Conservation (phyloP, 1,140 invertebrate genomes). For the Heliconius himera region DNA sequence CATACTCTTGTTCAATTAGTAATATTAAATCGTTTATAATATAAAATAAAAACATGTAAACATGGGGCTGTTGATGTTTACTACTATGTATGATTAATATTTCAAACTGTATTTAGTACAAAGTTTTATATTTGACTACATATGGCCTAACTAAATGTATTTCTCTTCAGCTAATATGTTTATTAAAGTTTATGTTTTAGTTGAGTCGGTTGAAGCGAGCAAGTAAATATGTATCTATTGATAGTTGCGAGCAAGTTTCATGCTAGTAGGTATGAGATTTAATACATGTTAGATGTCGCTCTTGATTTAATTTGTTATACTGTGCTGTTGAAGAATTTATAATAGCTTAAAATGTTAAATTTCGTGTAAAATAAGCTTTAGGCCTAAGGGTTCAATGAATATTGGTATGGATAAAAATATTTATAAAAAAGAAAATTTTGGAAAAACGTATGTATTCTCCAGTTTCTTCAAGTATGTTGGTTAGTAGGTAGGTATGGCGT, state of each 20-base stretch:
- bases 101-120: not conserved
- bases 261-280: not conserved
- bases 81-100: not conserved
- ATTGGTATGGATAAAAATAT: too few species aligned
- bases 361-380: not conserved
- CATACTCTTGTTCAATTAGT: not conserved
- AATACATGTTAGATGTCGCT: constrained; percentile 6
- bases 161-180: constrained; percentile 8
- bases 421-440: too few species aligned
- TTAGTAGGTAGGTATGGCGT: too few species aligned
- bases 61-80: not conserved
- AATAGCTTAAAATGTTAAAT: not conserved
- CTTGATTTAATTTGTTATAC: constrained; percentile 5
- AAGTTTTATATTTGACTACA: not conserved
- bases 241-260: not conserved
- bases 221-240: constrained; percentile 9
- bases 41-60: too few species aligned
- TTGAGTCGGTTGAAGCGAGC: constrained; percentile 9
- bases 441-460: too few species aligned
- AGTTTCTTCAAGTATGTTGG: too few species aligned
- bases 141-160: constrained; percentile 5
- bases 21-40: too few species aligned
- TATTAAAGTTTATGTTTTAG: constrained; percentile 14
- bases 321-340: not conserved
- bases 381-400: not conserved